Evolutionary conservation across 2,113 vertebrate species (phyloP).

Genomic region (Notechis scutatus): DNA sequence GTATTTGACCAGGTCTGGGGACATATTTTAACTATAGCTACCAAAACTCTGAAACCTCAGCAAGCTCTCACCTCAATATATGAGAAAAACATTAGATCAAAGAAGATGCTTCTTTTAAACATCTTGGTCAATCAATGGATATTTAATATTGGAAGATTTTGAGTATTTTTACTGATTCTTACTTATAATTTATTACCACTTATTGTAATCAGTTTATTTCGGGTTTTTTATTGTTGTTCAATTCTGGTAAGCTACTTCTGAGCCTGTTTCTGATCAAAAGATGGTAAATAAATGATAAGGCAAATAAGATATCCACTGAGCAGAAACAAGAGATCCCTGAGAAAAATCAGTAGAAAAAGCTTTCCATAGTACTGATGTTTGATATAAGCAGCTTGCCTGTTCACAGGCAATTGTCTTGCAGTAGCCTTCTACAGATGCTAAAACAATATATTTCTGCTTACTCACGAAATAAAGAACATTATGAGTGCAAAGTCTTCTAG

Average conservation of each 20-base stretch:
- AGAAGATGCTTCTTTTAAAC: not conserved
- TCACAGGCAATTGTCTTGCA: not conserved
- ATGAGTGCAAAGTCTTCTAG: not conserved
- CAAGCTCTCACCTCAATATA: not conserved
- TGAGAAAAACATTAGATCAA: not conserved
- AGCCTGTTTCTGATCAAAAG: not conserved
- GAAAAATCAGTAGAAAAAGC: not conserved
- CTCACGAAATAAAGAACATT: not conserved
- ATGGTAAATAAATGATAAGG: not conserved
- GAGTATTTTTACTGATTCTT: not conserved
- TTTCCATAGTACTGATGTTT: not conserved
- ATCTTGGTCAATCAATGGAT: not conserved
- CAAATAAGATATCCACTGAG: not conserved
- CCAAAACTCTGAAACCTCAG: not conserved
- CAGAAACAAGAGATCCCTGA: not conserved
- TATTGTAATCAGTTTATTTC: not conserved
- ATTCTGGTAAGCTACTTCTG: not conserved
- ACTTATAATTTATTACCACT: not conserved
- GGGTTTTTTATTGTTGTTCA: not conserved
- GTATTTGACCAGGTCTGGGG: not conserved
- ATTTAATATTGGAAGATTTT: not conserved
- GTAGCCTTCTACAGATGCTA: not conserved
- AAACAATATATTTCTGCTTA: not conserved
- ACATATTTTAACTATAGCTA: not conserved
- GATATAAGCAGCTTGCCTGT: not conserved